These are phyloP conservation scores for Osmerus mordax DNA, from an alignment of 2,113 vertebrate species.

Conservation along the genomic window DNA sequence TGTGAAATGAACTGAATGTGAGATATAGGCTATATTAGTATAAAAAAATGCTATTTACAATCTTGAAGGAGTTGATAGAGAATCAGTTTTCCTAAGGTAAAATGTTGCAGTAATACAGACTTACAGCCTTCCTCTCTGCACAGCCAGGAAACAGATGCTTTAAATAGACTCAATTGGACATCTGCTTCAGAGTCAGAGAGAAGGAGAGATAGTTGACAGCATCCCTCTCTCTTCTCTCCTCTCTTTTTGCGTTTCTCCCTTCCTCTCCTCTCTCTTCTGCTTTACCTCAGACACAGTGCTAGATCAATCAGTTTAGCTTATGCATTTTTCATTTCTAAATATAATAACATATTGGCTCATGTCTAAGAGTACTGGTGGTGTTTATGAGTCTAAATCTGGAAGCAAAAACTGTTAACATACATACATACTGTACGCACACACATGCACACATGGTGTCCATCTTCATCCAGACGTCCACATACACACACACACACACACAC, in stretches of 20 bases:
- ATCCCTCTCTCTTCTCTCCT: conserved; percentile 49
- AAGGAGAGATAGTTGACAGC: conserved; percentile 59
- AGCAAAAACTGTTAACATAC: not conserved
- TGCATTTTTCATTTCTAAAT: conserved; percentile 27
- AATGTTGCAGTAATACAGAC: conserved; percentile 45
- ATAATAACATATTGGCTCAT: conserved; percentile 24
- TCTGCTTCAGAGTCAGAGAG: conserved; percentile 59
- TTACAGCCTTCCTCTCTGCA: conserved; percentile 40
- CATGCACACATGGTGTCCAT: not conserved
- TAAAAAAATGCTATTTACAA: not conserved
- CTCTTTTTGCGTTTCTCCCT: conserved; percentile 51
- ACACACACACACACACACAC: not conserved
- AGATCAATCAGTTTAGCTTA: conserved; percentile 16
- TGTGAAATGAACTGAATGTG: not conserved
- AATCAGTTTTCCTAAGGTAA: conserved; percentile 14
- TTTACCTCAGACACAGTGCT: conserved; percentile 17
- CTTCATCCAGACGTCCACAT: no score
- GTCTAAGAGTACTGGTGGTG: conserved; percentile 12
- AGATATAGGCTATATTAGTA: not conserved
- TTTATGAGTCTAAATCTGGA: conserved; percentile 6
- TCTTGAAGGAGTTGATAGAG: not conserved
- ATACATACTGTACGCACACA: not conserved
- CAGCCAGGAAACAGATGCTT: conserved; percentile 45
- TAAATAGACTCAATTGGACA: conserved; percentile 68
- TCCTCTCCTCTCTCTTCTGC: not conserved